Evolutionary conservation across 2,888 invertebrate species (phyloP).

Genomic region (Pyrrhia umbra): DNA sequence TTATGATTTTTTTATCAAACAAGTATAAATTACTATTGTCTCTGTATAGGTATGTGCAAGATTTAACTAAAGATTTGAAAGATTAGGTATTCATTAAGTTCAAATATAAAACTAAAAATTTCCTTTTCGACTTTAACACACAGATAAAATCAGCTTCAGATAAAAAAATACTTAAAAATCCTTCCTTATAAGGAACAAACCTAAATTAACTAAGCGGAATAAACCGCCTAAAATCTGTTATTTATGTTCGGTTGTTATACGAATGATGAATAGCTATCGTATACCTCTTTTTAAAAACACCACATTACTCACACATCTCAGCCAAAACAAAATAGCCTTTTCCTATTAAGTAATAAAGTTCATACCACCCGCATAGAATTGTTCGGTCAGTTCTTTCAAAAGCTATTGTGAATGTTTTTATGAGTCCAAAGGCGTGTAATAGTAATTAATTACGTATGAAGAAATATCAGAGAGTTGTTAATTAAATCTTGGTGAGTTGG

Average conservation of each 20-base stretch:
- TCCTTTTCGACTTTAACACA: neutral
- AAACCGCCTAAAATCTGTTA: slow-evolving; percentile 74
- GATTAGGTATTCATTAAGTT: too few species aligned
- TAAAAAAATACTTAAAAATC: slow-evolving; percentile 9
- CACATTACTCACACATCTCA: slow-evolving; percentile 1
- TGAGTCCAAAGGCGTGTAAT: slow-evolving; percentile 73
- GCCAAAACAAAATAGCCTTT: slow-evolving; percentile 49
- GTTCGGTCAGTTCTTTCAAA: slow-evolving; percentile 56
- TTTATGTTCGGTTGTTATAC: slow-evolving; percentile 79
- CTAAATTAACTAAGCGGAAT: slow-evolving; percentile 67
- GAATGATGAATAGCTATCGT: slow-evolving; percentile 79
- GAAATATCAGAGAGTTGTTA: slow-evolving; percentile 74
- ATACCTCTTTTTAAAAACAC: slow-evolving; percentile 61
- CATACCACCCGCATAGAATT: neutral
- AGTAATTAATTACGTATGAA: slow-evolving; percentile 74
- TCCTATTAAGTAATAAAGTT: slow-evolving; percentile 15
- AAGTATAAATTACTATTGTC: too few species aligned
- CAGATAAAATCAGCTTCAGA: slow-evolving; percentile 16
- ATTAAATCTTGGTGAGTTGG: slow-evolving; percentile 67
- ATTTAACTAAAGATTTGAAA: too few species aligned
- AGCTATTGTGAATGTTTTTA: slow-evolving; percentile 70
- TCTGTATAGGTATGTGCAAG: too few species aligned
- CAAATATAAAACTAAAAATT: neutral
- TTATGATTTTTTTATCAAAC: too few species aligned
- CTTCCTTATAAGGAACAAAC: slow-evolving; percentile 32